Evolutionary conservation across 2,113 vertebrate genomes (phyloP), one percentile per base, ranked within the genome.

Genomic region (Delphinapterus leucas): DNA sequence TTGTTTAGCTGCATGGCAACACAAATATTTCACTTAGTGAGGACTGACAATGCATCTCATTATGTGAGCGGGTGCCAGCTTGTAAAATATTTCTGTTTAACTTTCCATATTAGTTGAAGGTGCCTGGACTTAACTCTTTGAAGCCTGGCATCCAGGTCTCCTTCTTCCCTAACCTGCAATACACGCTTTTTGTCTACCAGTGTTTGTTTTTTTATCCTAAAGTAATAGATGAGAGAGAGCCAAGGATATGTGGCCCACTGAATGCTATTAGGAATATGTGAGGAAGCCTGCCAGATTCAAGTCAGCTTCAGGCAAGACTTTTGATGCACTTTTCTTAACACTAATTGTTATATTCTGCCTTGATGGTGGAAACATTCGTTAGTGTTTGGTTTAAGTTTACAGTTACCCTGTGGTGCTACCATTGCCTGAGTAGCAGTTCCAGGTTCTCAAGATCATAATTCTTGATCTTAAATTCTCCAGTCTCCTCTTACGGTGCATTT

Each of bases 1-100:
- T 98, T 98, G 97, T 99, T 98, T 98, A 98, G 97, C 98, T 98
- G 97, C 97, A 94, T 91, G 98, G 97, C 97, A 98, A 98, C 96
- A 98, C 90, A 98, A 99, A 98, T 98, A 97, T 98, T 98, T 98
- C 98, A 97, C 92, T 96, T 98, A 98, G 90, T 86, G 96, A 98
- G 97, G 96, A 96, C 97, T 98, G 98, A 97, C 97, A 98, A 68
- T 98, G 94, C 93, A 96, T 98, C 93, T 98, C 97, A 97, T 98
- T 98, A 97, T 96, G 83, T 95, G 41, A 97, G 96, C 83, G 85
- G 85, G 95, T 98, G 94, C 89, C 97, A 93, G 80, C 96, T 97
- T 97, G 91, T 97, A 93, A 97, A 96, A 97, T 88, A 88, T 76
- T 85, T 96, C n/a, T 97, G 70, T 98, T 98, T 97, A 96, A 97